phyloP scores from a whole-genome alignment of 2,888 invertebrate genomes.

The Lasioglossum vierecki region DNA sequence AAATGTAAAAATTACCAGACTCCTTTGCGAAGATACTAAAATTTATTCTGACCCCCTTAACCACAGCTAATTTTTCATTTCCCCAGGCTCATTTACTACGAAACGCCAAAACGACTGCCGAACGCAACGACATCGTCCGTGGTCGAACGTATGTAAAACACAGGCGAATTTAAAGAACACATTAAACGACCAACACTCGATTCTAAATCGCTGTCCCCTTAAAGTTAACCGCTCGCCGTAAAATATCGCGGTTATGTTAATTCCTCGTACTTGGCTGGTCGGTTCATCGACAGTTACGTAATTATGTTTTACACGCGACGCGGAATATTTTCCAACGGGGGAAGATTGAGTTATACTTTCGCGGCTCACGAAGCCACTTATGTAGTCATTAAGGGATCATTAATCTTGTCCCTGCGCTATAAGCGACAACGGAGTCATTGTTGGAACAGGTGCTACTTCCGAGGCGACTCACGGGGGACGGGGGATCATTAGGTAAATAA shows the following conservation, averaged over 20 bases:
- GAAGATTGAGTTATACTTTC: constrained; percentile 75
- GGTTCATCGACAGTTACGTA: constrained; percentile 25
- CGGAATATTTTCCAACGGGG: constrained; percentile 48
- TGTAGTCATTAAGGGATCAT: constrained; percentile 80
- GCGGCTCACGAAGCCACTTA: constrained; percentile 73
- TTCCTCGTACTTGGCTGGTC: background rate
- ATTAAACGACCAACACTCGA: background rate
- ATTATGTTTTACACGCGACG: constrained; percentile 33
- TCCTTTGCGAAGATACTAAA: background rate
- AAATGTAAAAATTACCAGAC: background rate
- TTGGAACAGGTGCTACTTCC: constrained; percentile 68
- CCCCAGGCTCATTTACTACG: background rate
- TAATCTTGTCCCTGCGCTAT: constrained; percentile 76
- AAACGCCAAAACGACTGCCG: background rate
- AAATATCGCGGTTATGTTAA: background rate
- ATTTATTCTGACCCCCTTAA: background rate
- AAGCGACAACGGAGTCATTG: constrained; percentile 70
- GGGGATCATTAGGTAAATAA: constrained; percentile 51
- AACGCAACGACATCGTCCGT: background rate
- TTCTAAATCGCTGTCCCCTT: background rate
- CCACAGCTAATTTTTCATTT: background rate
- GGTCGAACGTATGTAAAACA: background rate
- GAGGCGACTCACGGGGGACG: constrained; percentile 19
- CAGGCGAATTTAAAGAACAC: background rate
- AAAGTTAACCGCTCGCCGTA: background rate